Conservation (phyloP, 2,797 vertebrate genomes). For the Catamblyrhynchus diadema region DNA sequence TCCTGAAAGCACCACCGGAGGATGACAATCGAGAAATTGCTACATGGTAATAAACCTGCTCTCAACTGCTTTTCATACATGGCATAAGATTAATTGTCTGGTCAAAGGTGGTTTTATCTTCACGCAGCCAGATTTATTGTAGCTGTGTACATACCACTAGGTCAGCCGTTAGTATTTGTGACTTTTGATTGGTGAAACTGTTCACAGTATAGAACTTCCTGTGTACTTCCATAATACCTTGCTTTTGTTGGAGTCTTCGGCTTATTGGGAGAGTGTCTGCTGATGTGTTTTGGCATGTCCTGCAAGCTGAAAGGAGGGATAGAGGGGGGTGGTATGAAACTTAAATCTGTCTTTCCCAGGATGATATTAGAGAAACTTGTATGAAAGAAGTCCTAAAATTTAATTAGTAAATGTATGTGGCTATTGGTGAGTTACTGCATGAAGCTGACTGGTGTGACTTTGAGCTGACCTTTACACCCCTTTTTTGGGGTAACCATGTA, state of each 20-base stretch:
- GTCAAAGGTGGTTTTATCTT: neutral
- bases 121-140: neutral
- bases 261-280: neutral
- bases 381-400: neutral
- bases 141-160: neutral
- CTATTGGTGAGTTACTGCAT: neutral
- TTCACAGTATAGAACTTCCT: neutral
- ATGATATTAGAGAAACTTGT: neutral
- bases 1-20: conserved; percentile 97
- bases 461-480: neutral
- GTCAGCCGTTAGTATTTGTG: neutral
- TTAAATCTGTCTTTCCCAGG: neutral
- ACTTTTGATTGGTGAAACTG: neutral
- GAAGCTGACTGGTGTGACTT: neutral
- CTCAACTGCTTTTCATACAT: neutral
- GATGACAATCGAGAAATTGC: conserved; percentile 99
- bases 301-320: neutral
- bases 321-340: neutral
- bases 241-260: neutral
- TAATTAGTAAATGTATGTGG: neutral
- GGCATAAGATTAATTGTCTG: neutral
- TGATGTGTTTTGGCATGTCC: neutral
- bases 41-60: conserved; percentile 87
- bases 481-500: neutral
- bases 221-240: neutral